phyloP scores from a whole-genome alignment of 2,888 invertebrate species.

The Lissonota sp. region DNA sequence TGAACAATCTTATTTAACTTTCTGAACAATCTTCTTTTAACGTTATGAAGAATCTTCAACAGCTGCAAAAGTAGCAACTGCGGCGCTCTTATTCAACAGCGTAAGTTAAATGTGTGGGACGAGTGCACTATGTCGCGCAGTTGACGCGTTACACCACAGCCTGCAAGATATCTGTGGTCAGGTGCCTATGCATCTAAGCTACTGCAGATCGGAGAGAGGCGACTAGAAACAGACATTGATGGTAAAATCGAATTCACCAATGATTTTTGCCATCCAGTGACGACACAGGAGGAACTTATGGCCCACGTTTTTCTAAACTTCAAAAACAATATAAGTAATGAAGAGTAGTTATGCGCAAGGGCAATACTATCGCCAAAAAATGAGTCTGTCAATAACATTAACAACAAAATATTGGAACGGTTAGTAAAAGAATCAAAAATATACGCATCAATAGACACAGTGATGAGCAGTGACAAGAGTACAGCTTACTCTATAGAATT shows the following conservation, averaged over 20 bases:
- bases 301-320: background rate
- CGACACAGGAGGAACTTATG: background rate
- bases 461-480: constrained; percentile 41
- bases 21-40: too few species aligned
- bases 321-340: background rate
- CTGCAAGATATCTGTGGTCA: too few species aligned
- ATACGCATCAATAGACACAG: constrained; percentile 50
- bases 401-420: background rate
- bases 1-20: too few species aligned
- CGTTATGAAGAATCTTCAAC: too few species aligned
- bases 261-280: background rate
- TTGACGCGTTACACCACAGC: too few species aligned
- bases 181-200: constrained; percentile 54
- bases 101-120: too few species aligned
- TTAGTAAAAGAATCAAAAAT: background rate
- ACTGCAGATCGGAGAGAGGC: constrained; percentile 23
- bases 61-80: too few species aligned
- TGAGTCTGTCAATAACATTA: background rate
- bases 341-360: background rate
- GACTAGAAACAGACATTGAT: background rate
- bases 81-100: too few species aligned
- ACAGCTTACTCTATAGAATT: constrained; percentile 69
- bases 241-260: background rate
- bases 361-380: background rate
- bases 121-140: too few species aligned